Base-by-base conservation (phyloP, 2,888 invertebrate species). In the Steromphala cineraria region DNA sequence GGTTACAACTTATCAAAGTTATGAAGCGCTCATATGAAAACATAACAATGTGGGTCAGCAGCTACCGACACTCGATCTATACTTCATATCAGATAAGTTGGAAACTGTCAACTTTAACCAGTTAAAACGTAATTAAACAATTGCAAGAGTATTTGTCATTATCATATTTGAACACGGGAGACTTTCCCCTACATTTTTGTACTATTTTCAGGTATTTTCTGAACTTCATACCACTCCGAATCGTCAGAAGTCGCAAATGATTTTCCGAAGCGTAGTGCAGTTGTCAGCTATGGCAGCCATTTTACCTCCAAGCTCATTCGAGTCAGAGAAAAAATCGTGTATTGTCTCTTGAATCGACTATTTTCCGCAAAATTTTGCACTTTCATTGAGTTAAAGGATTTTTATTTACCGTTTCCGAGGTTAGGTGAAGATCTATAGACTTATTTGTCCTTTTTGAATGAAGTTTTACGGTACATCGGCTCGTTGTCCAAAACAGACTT, bases 401-500 rank as follows among this genome's bases (percentile, higher is more conserved):
- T 46, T 46, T 46, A 10, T 10, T 46, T 46, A 46, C 46, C 46
- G 46, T 10, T 46, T 46, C 46, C 46, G 1, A 46, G 13, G 46
- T 10, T 10, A 4, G 46, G 13, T 46, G 46, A 10, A 46, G 46
- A 46, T 10, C 46, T 46, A 46, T 10, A 5, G 4, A 46, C 46
- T 62, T 24, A 62, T 24, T 15, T 13, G 24, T 24, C 62, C 28
- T 24, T n/a, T 62, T 62, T 62, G 15, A 28, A 24, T 62, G 10
- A 28, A 62, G 62, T 62, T 62, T 62, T 62, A 24, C 24, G 28
- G 28, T 17, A 7, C 62, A 62, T 62, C 62, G 62, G 13, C 28
- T 62, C 62, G 62, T 62, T 62, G 62, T 62, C 62, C 62, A 62
- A 62, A 62, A 62, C 62, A 62, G 62, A 62, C 62, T 62, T 62